Evolutionary conservation across 2,797 vertebrate genomes (phyloP).

Genomic region (Nyctibius grandis): DNA sequence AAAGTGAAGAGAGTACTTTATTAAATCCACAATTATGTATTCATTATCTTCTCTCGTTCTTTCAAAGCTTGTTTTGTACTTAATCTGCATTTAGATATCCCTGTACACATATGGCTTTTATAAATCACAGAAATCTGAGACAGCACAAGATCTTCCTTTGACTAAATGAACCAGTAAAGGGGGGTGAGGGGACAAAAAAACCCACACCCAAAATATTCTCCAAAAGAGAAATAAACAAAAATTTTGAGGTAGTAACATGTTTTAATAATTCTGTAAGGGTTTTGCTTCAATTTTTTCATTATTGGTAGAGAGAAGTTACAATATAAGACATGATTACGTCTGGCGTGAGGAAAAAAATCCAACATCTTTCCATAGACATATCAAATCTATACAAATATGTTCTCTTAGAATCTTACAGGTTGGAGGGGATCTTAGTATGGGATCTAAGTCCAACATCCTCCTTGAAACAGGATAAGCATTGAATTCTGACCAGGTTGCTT

Average conservation of each 20-base stretch:
- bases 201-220: background rate
- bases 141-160: background rate
- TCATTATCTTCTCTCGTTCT: background rate
- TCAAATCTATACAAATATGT: background rate
- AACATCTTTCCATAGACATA: background rate
- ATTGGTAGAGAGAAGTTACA: background rate
- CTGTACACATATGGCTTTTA: background rate
- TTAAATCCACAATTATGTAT: background rate
- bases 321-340: background rate
- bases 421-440: background rate
- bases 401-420: background rate
- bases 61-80: background rate
- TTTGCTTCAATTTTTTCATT: background rate
- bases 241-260: background rate
- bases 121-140: background rate
- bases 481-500: background rate
- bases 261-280: background rate
- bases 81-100: background rate
- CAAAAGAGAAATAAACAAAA: background rate
- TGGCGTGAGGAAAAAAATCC: background rate
- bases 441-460: background rate
- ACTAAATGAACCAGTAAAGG: background rate
- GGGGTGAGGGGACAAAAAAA: no score
- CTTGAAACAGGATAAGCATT: background rate
- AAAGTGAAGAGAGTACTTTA: background rate